Percentiles rank a stretch among this genome's conserved stretches.
Conservation (phyloP, 2,888 invertebrate species). For the Agelastica alni region DNA sequence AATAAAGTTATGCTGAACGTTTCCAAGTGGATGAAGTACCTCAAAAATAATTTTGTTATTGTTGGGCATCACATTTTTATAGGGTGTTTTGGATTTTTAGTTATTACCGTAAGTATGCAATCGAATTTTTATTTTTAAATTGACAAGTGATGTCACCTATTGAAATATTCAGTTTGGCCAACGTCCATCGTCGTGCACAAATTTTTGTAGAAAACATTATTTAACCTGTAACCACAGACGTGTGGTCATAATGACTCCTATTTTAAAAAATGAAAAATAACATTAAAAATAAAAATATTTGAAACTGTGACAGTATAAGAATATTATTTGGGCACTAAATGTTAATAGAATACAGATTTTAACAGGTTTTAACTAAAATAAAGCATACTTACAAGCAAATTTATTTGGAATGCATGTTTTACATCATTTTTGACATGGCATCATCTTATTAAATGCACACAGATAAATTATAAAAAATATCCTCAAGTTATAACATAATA, state of each 20-base stretch:
- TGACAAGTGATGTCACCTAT: no score
- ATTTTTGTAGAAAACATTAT: no score
- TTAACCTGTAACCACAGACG: no score
- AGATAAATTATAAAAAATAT: not conserved
- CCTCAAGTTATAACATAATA: no score
- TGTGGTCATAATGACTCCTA: no score
- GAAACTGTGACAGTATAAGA: no score
- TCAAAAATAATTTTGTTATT: constrained; percentile 69
- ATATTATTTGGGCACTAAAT: not conserved
- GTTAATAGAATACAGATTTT: not conserved
- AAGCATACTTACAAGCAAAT: not conserved
- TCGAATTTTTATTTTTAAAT: not conserved
- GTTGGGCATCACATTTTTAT: constrained; percentile 76
- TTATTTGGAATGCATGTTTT: no score
- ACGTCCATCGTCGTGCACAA: no score
- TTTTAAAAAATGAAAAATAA: no score
- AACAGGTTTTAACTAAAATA: not conserved
- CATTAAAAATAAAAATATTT: no score
- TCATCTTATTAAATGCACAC: not conserved
- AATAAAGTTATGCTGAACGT: constrained; percentile 14
- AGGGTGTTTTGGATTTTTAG: constrained; percentile 73
- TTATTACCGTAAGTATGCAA: constrained; percentile 68
- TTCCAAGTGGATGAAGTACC: constrained; percentile 42
- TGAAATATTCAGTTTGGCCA: no score
- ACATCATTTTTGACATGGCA: no score